These are phyloP conservation scores for Oreochromis spilurus DNA, from an alignment of 2,113 vertebrate species.

Conservation along the genomic window DNA sequence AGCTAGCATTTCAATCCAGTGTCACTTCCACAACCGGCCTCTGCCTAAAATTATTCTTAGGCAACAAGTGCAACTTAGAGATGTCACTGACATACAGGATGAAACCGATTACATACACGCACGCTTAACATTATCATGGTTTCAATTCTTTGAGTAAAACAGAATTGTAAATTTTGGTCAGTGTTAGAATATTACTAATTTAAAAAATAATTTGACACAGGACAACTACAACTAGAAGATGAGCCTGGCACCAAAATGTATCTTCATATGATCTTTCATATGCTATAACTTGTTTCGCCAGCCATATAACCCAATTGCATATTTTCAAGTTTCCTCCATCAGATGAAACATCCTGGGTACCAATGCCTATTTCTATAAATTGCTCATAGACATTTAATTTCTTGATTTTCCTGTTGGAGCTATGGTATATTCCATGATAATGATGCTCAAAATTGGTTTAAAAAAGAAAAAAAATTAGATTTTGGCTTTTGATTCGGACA, in stretches of 20 bases:
- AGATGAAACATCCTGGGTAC: neutral
- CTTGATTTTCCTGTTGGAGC: neutral
- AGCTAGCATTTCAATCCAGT: too few relatives aligned
- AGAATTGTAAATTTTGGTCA: neutral
- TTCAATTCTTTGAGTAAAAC: neutral
- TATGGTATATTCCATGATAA: neutral
- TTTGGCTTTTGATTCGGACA: neutral
- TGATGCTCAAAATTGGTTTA: accelerated
- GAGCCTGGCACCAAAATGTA: neutral
- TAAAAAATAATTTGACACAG: neutral
- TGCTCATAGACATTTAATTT: neutral
- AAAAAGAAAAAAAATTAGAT: neutral
- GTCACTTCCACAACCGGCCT: too few relatives aligned
- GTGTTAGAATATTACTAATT: neutral
- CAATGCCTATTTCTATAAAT: neutral
- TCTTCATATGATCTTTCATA: neutral
- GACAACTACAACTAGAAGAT: neutral
- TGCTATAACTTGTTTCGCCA: neutral
- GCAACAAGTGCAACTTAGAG: too few relatives aligned
- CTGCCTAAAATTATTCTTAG: too few relatives aligned
- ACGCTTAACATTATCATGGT: accelerated
- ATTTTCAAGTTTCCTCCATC: neutral
- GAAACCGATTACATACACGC: too few relatives aligned
- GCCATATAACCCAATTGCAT: neutral
- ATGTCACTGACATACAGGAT: too few relatives aligned